These are phyloP conservation scores for Meloidogyne hapla DNA, from an alignment of 1,140 invertebrate species.

Conservation along the genomic window DNA sequence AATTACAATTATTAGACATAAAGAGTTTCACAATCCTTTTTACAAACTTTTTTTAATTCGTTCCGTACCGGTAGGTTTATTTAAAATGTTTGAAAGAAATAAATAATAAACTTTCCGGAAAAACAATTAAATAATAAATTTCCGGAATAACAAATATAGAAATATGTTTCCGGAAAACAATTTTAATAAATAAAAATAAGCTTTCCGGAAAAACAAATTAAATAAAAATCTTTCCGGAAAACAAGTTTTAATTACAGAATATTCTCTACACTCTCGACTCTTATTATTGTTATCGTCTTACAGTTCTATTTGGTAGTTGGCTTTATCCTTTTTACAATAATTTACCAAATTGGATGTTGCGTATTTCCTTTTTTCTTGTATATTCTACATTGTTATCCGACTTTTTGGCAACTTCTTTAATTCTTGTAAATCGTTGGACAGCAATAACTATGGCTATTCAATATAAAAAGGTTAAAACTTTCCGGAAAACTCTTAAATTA, in stretches of 20 bases:
- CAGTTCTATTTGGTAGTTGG: not conserved
- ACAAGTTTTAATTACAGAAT: not conserved
- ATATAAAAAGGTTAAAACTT: not conserved
- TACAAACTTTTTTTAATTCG: not conserved
- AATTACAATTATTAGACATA: not conserved
- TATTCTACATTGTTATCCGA: not conserved
- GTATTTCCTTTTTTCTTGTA: not conserved
- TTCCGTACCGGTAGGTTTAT: not conserved
- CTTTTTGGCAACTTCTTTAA: not conserved
- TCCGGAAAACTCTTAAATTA: too few relatives aligned
- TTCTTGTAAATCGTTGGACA: not conserved
- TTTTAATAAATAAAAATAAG: too few relatives aligned
- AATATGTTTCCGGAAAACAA: not conserved
- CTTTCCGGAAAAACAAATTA: not conserved
- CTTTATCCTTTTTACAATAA: not conserved
- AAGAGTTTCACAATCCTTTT: conserved; percentile 1
- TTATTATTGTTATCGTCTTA: not conserved
- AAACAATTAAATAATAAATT: too few relatives aligned
- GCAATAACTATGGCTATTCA: not conserved
- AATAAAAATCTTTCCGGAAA: not conserved
- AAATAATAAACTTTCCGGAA: too few relatives aligned
- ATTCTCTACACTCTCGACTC: conserved; percentile 6
- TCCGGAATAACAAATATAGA: not conserved
- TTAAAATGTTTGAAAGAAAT: not conserved
- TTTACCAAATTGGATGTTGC: not conserved